phyloP scores from a whole-genome alignment of 1,140 invertebrate species.

The Aphelenchoides besseyi region DNA sequence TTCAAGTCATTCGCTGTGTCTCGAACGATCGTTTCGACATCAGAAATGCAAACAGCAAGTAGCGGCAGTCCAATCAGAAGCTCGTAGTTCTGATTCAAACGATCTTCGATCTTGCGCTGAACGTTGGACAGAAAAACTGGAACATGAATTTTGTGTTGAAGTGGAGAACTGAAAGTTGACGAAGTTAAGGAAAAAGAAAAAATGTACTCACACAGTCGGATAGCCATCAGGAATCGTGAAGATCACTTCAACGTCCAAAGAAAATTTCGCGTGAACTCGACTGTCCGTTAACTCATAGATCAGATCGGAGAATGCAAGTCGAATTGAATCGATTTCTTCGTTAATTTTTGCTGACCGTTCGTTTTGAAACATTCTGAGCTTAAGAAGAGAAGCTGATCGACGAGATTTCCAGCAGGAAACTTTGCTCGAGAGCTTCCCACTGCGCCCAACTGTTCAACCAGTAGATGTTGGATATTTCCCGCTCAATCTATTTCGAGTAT shows the following conservation, averaged over 20 bases:
- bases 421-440: too few species aligned
- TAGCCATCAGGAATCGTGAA: background rate
- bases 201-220: background rate
- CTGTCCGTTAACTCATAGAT: background rate
- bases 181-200: slow-evolving; percentile 5
- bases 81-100: slow-evolving; percentile 8
- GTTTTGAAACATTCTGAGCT: too few species aligned
- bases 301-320: background rate
- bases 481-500: background rate
- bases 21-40: background rate
- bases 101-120: background rate
- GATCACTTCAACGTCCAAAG: slow-evolving; percentile 3
- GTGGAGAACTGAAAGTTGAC: slow-evolving; percentile 3
- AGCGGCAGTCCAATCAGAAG: background rate
- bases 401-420: too few species aligned
- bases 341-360: background rate
- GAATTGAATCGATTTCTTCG: background rate
- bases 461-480: too few species aligned
- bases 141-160: slow-evolving; percentile 4
- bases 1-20: slow-evolving; percentile 6
- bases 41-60: slow-evolving; percentile 8
- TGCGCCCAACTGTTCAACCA: too few species aligned
- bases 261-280: background rate
- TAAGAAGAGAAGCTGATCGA: too few species aligned
- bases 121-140: slow-evolving; percentile 11